Conservation (phyloP, 2,797 vertebrate species). For the Toxotes lorentzi region DNA sequence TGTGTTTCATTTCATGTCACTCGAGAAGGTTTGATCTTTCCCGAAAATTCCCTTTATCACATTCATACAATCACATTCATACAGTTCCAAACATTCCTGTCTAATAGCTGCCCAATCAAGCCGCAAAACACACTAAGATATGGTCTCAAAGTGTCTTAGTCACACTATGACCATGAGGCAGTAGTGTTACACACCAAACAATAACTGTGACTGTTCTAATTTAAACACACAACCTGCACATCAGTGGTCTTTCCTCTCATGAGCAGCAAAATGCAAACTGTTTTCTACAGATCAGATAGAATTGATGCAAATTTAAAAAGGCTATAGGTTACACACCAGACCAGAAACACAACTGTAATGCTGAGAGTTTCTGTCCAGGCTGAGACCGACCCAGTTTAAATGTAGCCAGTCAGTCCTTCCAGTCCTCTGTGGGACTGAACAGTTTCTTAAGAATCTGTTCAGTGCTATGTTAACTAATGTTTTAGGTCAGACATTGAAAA, state of each 20-base stretch:
- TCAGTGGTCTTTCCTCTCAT: too few relatives aligned
- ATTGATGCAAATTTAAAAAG: too few relatives aligned
- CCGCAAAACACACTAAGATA: neutral
- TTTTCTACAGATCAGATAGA: too few relatives aligned
- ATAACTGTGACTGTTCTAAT: too few relatives aligned
- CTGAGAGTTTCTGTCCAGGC: too few relatives aligned
- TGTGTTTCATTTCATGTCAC: neutral
- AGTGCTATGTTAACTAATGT: too few relatives aligned
- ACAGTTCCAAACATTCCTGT: slow-evolving; percentile 44
- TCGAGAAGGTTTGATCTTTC: neutral
- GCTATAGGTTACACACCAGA: neutral
- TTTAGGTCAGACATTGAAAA: neutral
- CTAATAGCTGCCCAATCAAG: neutral
- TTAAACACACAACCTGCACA: too few relatives aligned
- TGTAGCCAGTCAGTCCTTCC: neutral
- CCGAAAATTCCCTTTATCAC: neutral
- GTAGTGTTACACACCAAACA: too few relatives aligned
- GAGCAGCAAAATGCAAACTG: too few relatives aligned
- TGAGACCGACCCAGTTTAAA: neutral
- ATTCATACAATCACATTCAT: slow-evolving; percentile 16
- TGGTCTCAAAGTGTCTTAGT: neutral
- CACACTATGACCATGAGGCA: neutral
- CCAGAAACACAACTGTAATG: too few relatives aligned
- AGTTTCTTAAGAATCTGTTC: too few relatives aligned
- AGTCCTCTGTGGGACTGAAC: too few relatives aligned